phyloP scores from a whole-genome alignment of 2,113 vertebrate species.

The Rattus rattus region DNA sequence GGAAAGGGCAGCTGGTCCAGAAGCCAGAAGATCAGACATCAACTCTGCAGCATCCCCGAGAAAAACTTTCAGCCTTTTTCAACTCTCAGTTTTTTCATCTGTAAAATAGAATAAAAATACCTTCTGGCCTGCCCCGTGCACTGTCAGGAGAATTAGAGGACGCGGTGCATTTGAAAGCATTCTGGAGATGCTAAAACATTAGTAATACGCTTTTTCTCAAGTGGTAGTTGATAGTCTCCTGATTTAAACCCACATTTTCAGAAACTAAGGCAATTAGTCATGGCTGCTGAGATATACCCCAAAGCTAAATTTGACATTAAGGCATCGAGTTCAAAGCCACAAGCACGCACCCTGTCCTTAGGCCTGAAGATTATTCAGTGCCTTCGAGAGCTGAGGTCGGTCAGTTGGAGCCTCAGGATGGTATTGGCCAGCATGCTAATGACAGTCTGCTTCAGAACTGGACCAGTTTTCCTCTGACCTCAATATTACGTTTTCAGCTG shows the following conservation, averaged over 20 bases:
- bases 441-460: conserved; percentile 30
- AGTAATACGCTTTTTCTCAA: conserved; percentile 36
- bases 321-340: conserved; percentile 65
- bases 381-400: conserved; percentile 52
- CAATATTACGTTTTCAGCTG: conserved; percentile 48
- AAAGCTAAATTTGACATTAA: conserved; percentile 67
- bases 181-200: conserved; percentile 54
- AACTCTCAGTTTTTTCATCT: conserved; percentile 44
- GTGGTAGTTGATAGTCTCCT: conserved; percentile 22
- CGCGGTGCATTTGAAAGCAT: conserved; percentile 33
- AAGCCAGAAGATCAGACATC: conserved; percentile 64
- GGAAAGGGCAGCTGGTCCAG: conserved; percentile 13
- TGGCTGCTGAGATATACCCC: conserved; percentile 23
- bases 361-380: conserved; percentile 66
- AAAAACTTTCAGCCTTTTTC: conserved; percentile 47
- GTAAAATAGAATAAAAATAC: conserved; percentile 58
- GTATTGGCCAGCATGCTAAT: conserved; percentile 47
- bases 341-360: conserved; percentile 51
- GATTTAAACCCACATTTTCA: conserved; percentile 56
- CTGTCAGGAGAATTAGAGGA: conserved; percentile 11
- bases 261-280: conserved; percentile 62
- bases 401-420: conserved; percentile 22
- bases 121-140: conserved; percentile 1
- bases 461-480: conserved; percentile 67
- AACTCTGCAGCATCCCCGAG: conserved; percentile 48